Evolutionary conservation across 1,140 invertebrate species (phyloP), one percentile per base, ranked within the genome.

Genomic region (Cardiocondyla obscurior): DNA sequence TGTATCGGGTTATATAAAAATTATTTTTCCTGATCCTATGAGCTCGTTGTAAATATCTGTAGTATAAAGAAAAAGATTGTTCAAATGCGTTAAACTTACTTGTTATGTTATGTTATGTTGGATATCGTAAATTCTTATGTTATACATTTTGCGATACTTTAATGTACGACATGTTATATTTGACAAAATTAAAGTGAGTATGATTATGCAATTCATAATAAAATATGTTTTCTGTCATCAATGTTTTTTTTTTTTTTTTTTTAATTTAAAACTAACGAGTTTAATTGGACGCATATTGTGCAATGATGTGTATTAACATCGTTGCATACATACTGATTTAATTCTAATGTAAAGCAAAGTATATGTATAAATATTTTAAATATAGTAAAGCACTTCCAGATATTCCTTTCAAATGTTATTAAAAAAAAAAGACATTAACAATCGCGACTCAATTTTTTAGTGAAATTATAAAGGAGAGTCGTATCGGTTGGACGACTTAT

Each of bases 11-110:
- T 57, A 55, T 39, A 67, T 65, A 44, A 84, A 33, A 81, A 70
- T 74, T 69, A 39, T 87, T 74, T 65, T 87, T 84, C 44, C 67
- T 51, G 62, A 73, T 25, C 30, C 65, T 25, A 46, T 58, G 8
- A 62, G 57, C 51, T 87, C 76, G 73, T 69, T 88, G 86, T 88
- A 88, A 87, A 88, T 87, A 88, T 76, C 42, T 79, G 53, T 88
- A 88, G 57, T 19, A 67, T 88, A 88, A 77, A 84, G 44, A 5
- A 85, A 62, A 46, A 55, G 22, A 67, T 73, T 85, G 53, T 77
- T 82, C 39, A 55, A 58, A 62, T 76, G 14, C 42, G 49, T 84
- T 84, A 58, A 84, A 65, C 33, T 16, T 81, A 73, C 28, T 88
- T 84, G 51, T 84, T 84, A 85, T 55, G 57, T 84, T 87, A 82